Percentiles rank a stretch among this genome's conserved stretches.
These are phyloP conservation scores for Thelaira solivaga DNA, from an alignment of 2,888 invertebrate genomes.

Conservation along the genomic window DNA sequence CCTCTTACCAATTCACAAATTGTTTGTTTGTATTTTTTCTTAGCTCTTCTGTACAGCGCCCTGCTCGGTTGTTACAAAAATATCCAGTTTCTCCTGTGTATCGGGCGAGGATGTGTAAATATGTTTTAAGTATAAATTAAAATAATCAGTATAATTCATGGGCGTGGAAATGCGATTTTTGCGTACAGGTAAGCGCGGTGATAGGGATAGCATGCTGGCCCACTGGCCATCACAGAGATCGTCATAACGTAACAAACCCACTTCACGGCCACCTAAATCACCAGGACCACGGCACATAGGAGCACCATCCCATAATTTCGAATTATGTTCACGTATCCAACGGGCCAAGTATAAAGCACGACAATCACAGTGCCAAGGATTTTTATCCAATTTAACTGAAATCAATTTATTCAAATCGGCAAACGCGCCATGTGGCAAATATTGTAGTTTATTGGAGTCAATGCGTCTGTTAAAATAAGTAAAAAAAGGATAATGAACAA, in stretches of 20 bases:
- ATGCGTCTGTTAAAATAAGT: conserved; percentile 76
- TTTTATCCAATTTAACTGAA: conserved; percentile 81
- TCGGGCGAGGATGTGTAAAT: conserved; percentile 71
- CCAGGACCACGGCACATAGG: conserved; percentile 79
- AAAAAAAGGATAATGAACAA: conserved; percentile 61
- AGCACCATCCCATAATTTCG: conserved; percentile 78
- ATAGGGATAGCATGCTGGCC: conserved; percentile 82
- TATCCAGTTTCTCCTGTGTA: conserved; percentile 42
- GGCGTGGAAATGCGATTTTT: conserved; percentile 75
- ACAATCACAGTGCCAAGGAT: conserved; percentile 83
- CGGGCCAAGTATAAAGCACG: conserved; percentile 81
- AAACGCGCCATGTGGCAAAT: conserved; percentile 80
- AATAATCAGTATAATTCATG: conserved; percentile 76
- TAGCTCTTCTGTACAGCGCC: background rate
- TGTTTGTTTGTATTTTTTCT: background rate
- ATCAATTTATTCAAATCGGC: conserved; percentile 79
- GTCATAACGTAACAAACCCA: conserved; percentile 79
- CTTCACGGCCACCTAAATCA: conserved; percentile 78
- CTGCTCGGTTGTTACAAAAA: conserved; percentile 24
- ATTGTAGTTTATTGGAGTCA: conserved; percentile 82
- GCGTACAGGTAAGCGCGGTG: conserved; percentile 75
- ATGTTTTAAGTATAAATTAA: conserved; percentile 75
- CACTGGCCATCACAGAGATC: conserved; percentile 85
- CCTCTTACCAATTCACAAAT: conserved; percentile 12
- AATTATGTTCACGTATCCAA: conserved; percentile 78